A percentile compares a stretch with the other conserved stretches of the same genome.
These are phyloP conservation scores for Myotis vivesi DNA, from an alignment of 2,797 vertebrate genomes.

Conservation along the genomic window DNA sequence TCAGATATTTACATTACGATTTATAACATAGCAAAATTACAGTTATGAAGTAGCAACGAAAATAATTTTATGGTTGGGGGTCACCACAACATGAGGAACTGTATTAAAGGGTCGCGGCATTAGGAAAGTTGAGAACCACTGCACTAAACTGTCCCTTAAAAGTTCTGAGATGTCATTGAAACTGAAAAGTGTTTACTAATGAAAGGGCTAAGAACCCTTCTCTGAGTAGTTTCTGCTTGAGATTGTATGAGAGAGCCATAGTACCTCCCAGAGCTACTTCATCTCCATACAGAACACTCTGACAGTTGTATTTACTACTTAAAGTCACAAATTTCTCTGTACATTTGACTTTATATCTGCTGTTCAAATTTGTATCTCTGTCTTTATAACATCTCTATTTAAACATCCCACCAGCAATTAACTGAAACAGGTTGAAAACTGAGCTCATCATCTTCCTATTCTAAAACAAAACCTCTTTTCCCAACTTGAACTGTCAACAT, in stretches of 20 bases:
- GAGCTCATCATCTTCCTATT: not conserved
- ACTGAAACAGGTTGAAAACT: conserved; percentile 1
- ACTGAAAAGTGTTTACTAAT: not conserved
- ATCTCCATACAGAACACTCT: conserved; percentile 34
- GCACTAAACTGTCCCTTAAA: not conserved
- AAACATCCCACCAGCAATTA: conserved; percentile 24
- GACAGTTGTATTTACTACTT: conserved; percentile 43
- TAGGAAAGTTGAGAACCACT: too few species aligned
- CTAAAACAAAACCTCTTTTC: not conserved
- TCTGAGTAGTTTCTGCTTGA: not conserved
- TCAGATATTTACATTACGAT: too few species aligned
- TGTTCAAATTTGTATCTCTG: not conserved
- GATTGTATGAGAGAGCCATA: not conserved
- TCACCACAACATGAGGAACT: too few species aligned
- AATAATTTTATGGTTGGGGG: too few species aligned
- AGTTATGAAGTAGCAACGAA: too few species aligned
- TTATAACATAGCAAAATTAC: too few species aligned
- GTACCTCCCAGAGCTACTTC: not conserved
- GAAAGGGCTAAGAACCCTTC: not conserved
- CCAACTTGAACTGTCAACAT: not conserved
- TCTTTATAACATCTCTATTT: conserved; percentile 34
- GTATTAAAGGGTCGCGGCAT: too few species aligned
- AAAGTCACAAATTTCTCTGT: conserved; percentile 40
- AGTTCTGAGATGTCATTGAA: not conserved
- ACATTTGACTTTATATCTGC: conserved; percentile 25